Evolutionary conservation across 2,113 vertebrate genomes (phyloP).

Genomic region (Gnathonemus echidnorhynchus): DNA sequence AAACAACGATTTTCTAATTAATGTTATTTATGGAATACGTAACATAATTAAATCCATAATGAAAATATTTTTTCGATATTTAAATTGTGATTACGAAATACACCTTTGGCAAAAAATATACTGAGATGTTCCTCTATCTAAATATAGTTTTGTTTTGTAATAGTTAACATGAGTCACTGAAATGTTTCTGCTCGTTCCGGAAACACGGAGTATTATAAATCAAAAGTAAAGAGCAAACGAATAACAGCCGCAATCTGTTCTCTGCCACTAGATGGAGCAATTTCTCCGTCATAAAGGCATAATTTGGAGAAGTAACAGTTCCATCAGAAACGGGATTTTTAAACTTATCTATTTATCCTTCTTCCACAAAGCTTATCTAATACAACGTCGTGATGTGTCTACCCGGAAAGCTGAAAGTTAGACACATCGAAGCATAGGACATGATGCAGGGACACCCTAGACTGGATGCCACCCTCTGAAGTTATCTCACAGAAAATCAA

Average conservation of each 20-base stretch:
- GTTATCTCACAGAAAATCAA: not conserved
- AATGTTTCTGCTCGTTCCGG: not conserved
- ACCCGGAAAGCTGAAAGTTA: not conserved
- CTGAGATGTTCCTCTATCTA: not conserved
- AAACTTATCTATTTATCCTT: not conserved
- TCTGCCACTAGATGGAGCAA: constrained; percentile 10
- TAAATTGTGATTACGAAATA: not conserved
- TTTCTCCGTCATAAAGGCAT: not conserved
- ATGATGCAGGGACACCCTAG: not conserved
- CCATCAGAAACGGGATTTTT: not conserved
- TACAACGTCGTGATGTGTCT: not conserved
- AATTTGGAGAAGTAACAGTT: not conserved
- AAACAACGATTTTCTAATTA: not conserved
- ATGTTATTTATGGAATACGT: not conserved
- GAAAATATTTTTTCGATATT: not conserved
- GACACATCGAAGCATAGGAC: not conserved
- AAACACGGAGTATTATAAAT: not conserved
- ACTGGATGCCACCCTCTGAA: not conserved
- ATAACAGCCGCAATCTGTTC: not conserved
- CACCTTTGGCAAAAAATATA: not conserved
- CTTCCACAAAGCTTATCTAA: not conserved
- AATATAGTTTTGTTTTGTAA: not conserved
- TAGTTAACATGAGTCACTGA: not conserved
- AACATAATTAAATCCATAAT: not conserved
- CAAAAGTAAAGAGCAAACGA: not conserved